Conservation (phyloP, 1,140 invertebrate genomes). For the Zaprionus gabonicus region DNA sequence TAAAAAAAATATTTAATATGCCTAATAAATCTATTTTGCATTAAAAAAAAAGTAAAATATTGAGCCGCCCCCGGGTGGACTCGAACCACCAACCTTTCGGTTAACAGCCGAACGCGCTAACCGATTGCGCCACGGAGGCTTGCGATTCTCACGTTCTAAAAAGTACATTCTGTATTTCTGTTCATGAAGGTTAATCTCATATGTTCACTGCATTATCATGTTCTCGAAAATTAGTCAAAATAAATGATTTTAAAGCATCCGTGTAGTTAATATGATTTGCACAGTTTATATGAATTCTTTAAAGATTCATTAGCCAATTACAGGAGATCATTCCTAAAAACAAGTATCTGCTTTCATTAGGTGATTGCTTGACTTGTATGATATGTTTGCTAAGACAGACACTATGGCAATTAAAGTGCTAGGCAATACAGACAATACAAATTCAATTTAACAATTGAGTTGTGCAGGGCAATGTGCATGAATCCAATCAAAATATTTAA, state of each 20-base stretch:
- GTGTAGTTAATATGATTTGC: background rate
- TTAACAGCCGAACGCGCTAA: constrained; percentile 93
- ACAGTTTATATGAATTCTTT: background rate
- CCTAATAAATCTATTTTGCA: constrained; percentile 27
- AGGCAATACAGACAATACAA: no score
- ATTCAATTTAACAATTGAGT: no score
- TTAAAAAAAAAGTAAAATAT: background rate
- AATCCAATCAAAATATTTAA: no score
- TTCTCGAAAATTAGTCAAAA: no score
- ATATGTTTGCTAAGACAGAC: no score
- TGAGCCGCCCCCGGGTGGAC: constrained; percentile 88
- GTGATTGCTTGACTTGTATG: no score
- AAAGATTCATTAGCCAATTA: no score
- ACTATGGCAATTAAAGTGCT: no score
- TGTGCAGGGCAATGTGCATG: no score
- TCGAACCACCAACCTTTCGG: constrained; percentile 95
- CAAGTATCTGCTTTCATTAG: no score
- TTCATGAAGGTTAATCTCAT: background rate
- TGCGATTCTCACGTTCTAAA: background rate
- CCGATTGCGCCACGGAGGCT: constrained; percentile 92
- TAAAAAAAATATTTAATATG: background rate
- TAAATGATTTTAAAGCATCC: no score
- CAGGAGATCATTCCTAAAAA: no score
- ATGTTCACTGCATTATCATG: background rate
- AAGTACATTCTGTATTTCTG: background rate